phyloP scores from a whole-genome alignment of 2,113 vertebrate genomes.

The Otolemur garnettii region DNA sequence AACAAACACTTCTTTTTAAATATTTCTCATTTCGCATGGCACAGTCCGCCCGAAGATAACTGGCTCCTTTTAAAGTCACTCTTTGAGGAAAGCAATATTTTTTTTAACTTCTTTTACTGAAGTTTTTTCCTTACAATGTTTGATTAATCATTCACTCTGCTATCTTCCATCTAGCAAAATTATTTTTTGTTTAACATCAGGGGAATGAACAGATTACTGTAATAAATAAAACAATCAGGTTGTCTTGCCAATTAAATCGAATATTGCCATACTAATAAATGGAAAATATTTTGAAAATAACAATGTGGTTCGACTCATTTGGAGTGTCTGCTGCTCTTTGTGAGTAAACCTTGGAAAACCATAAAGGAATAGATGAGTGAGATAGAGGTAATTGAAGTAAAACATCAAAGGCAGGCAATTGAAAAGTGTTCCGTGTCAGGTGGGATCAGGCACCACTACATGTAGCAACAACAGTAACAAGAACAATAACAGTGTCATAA shows the following conservation, averaged over 20 bases:
- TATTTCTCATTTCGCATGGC: constrained; percentile 14
- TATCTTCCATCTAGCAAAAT: background rate
- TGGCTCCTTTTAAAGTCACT: background rate
- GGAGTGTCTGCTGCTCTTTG: background rate
- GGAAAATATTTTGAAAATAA: constrained; percentile 59
- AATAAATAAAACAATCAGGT: background rate
- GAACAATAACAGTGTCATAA: background rate
- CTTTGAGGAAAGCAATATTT: constrained; percentile 20
- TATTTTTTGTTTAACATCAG: background rate
- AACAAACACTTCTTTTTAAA: constrained; percentile 57
- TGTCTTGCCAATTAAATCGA: constrained; percentile 10
- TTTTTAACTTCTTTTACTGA: constrained; percentile 5
- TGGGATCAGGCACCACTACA: background rate
- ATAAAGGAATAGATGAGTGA: background rate
- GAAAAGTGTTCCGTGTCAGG: background rate
- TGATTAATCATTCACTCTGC: background rate
- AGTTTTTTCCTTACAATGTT: background rate
- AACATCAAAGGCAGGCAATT: background rate
- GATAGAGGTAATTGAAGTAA: background rate
- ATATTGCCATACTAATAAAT: background rate
- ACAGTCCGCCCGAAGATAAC: constrained; percentile 35
- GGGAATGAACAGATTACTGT: constrained; percentile 4
- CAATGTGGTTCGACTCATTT: background rate
- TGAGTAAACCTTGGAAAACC: constrained; percentile 39
- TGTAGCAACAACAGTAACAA: background rate